phyloP scores from a whole-genome alignment of 2,113 vertebrate species.

The Ranitomeya imitator region DNA sequence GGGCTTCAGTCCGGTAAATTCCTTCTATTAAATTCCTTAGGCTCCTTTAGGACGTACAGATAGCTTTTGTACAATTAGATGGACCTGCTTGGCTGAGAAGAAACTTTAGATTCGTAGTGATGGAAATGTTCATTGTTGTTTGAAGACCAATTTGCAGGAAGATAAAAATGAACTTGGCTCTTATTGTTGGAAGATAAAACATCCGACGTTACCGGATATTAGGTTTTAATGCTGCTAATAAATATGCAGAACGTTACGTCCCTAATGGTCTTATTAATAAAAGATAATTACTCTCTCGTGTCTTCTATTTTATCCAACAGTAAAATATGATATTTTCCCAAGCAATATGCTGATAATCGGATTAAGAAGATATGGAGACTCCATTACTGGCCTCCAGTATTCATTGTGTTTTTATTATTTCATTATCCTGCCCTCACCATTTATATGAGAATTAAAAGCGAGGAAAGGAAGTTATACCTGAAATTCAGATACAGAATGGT shows the following conservation, averaged over 20 bases:
- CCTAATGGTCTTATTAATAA: conserved; percentile 13
- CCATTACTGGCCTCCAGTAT: conserved; percentile 1
- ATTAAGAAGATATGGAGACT: conserved; percentile 11
- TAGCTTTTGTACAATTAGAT: background rate
- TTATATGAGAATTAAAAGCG: background rate
- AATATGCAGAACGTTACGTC: background rate
- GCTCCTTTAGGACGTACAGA: too few species aligned
- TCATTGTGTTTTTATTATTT: background rate
- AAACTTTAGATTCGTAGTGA: background rate
- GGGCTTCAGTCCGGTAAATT: too few species aligned
- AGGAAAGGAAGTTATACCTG: background rate
- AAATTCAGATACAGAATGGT: background rate
- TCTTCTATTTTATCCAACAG: background rate
- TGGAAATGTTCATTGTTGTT: background rate
- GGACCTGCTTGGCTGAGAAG: background rate
- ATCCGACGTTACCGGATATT: background rate
- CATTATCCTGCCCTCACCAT: background rate
- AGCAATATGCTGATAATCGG: background rate
- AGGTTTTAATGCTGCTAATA: background rate
- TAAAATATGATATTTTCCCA: conserved; percentile 8
- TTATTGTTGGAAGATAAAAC: background rate
- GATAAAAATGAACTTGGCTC: background rate
- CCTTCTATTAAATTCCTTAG: too few species aligned
- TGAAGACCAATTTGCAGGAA: too few species aligned
- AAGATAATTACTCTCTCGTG: conserved; percentile 6